Percentiles rank a stretch among this genome's conserved stretches.
Conservation (phyloP, 2,113 vertebrate genomes). For the Pluvianellus socialis region DNA sequence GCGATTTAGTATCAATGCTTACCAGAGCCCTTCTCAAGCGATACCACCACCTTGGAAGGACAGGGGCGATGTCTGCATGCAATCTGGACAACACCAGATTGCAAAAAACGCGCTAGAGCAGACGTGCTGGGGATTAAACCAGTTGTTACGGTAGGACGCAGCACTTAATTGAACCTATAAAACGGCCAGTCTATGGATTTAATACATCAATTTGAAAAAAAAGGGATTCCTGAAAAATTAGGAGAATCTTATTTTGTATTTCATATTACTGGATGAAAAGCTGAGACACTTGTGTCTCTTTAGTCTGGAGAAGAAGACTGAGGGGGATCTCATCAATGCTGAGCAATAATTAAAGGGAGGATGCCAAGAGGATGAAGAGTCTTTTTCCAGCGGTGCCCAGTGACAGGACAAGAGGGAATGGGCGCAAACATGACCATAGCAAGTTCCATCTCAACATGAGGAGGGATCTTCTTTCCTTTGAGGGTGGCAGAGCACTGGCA, state of each 20-base stretch:
- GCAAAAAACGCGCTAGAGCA: not conserved
- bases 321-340: too few species aligned
- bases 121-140: fast-evolving
- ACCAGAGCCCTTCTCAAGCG: not conserved
- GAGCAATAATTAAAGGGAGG: too few species aligned
- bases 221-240: not conserved
- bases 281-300: too few species aligned
- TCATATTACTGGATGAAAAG: not conserved
- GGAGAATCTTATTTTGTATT: not conserved
- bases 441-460: too few species aligned
- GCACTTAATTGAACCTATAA: not conserved
- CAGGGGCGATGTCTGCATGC: fast-evolving
- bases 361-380: too few species aligned
- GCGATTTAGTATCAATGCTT: not conserved
- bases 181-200: not conserved
- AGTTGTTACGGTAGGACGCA: not conserved
- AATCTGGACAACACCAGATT: too few species aligned
- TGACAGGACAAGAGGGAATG: too few species aligned
- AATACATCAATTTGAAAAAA: not conserved
- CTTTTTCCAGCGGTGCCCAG: too few species aligned
- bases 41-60: fast-evolving
- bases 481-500: too few species aligned
- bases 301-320: too few species aligned
- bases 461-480: too few species aligned
- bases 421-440: too few species aligned